Conservation (phyloP, 1,140 invertebrate species). For the Drosophila seguyi region DNA sequence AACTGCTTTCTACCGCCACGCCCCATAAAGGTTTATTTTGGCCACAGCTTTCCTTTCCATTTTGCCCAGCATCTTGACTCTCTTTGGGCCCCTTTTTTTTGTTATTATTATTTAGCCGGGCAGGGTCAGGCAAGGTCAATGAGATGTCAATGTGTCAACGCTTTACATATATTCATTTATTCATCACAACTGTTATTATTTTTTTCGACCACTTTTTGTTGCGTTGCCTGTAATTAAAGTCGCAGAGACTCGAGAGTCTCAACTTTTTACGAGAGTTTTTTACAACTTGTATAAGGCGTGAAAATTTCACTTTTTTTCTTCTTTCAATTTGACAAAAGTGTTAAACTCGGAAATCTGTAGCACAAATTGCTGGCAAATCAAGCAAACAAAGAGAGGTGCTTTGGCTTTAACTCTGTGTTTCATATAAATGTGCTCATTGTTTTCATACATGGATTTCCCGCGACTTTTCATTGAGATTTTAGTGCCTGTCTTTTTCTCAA, state of each 20-base stretch:
- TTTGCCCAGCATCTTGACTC: too few relatives aligned
- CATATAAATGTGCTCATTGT: conserved; percentile 31
- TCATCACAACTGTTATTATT: conserved; percentile 19
- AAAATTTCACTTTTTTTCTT: conserved; percentile 41
- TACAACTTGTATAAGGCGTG: conserved; percentile 22
- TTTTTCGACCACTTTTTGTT: conserved; percentile 19
- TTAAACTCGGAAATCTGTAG: conserved; percentile 10
- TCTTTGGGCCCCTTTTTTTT: not conserved
- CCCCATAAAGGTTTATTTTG: conserved; percentile 41
- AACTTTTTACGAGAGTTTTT: conserved; percentile 7
- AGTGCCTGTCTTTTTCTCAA: conserved; percentile 18
- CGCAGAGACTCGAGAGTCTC: not conserved
- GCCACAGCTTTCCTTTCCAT: conserved; percentile 53
- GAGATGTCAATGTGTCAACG: conserved; percentile 30
- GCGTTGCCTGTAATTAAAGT: conserved; percentile 18
- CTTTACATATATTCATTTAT: conserved; percentile 32
- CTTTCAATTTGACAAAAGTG: conserved; percentile 22
- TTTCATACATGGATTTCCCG: conserved; percentile 2
- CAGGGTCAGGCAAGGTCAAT: conserved; percentile 48
- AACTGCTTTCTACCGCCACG: conserved; percentile 76
- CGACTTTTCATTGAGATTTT: conserved; percentile 24
- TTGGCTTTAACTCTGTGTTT: conserved; percentile 4
- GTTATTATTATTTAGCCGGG: conserved; percentile 6
- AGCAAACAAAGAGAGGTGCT: conserved; percentile 18
- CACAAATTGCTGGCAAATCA: conserved; percentile 16